Base-by-base conservation (phyloP, 2,888 invertebrate species). In the Oscheius sp. region DNA sequence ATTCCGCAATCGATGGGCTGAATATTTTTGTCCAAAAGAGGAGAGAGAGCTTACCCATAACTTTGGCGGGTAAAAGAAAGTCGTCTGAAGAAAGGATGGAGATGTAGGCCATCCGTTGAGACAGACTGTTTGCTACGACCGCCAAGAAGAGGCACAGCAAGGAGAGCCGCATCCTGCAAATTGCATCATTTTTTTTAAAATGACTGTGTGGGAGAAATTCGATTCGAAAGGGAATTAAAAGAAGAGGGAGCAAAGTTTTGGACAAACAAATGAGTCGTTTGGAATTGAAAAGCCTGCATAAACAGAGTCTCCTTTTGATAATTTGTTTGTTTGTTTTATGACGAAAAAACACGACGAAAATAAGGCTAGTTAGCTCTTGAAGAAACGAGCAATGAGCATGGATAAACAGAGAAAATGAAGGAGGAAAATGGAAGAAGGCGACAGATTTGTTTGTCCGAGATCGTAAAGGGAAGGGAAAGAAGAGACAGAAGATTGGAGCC, bases 1-100 rank as follows among this genome's bases (percentile, higher is more conserved):
- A 20, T 61, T 64, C 58, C 69, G 70, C 10, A 81, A 65, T 3
- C 74, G 74, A 39, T 75, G 70, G 5, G 76, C 81, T 81, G 63
- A 68, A 79, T 64, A 29, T 12, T 2, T 15, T n/a, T 2, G 31
- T 29, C 17, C 8, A 20, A 34, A 31, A 25, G n/a, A 58, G 27
- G 25, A 27, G 39, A 2, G 23, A 57, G 53, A 17, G 70, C 73
- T 66, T 23, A 82, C 82, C 81, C 31, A 82, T 61, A 12, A 81
- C 76, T 72, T 77, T 73, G 5, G 82, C 80, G 8, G 81, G 73
- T 5, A 79, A 52, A 20, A 80, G 37, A 48, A 80, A 81, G 58
- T 73, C 72, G 65, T 82, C 77, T 25, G 81, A 80, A 8, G 76
- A 76, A 4, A 82, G 70, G 25, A 57, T 67, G 20, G 70, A 34